phyloP scores from a whole-genome alignment of 2,113 vertebrate species.

The Sapajus apella region DNA sequence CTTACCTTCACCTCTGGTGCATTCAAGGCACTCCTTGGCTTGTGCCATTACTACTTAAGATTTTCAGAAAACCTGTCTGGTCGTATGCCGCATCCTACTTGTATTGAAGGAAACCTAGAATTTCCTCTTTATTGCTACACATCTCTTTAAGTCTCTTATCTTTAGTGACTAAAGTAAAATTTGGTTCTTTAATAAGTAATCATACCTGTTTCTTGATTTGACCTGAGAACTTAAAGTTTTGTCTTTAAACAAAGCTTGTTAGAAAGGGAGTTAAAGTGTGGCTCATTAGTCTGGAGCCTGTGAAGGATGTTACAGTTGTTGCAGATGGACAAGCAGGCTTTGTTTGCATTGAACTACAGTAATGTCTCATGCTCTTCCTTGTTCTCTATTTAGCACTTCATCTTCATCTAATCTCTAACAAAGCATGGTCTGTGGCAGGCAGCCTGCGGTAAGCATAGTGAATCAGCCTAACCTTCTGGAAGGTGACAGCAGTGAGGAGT shows the following conservation, averaged over 20 bases:
- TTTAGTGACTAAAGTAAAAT: conserved; percentile 37
- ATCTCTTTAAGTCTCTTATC: conserved; percentile 13
- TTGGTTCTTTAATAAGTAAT: background rate
- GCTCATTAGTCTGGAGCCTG: background rate
- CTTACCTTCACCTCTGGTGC: background rate
- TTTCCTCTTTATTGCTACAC: background rate
- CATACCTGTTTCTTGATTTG: conserved; percentile 23
- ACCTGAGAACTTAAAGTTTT: background rate
- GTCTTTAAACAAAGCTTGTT: conserved; percentile 7
- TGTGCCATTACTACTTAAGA: background rate
- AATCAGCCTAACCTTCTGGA: conserved; percentile 30
- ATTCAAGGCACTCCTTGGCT: background rate
- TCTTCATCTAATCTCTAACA: conserved; percentile 58
- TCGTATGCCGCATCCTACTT: background rate
- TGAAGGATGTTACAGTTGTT: background rate
- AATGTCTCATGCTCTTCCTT: conserved; percentile 30
- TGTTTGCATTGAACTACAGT: background rate
- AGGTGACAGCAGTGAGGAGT: background rate
- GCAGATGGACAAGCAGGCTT: background rate
- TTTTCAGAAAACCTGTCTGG: conserved; percentile 15
- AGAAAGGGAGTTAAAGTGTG: conserved; percentile 48
- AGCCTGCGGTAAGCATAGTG: background rate
- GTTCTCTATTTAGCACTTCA: conserved; percentile 59
- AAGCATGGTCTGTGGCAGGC: conserved; percentile 47
- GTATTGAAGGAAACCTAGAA: background rate